Conservation (phyloP, 2,113 vertebrate genomes). For the Choloepus hoffmanni region DNA sequence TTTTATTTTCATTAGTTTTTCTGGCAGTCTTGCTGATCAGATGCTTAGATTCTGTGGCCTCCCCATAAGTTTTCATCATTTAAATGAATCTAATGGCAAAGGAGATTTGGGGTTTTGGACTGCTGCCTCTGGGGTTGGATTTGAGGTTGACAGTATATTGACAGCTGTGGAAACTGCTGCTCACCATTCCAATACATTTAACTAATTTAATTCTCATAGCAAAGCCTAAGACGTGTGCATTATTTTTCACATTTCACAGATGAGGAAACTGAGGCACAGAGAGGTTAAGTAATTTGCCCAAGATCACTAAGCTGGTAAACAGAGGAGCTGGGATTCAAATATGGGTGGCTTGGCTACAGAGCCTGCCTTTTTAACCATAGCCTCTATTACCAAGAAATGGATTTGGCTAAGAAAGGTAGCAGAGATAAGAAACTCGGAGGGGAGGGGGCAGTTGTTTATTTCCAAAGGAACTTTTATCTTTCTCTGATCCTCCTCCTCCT, state of each 20-base stretch:
- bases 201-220: not conserved
- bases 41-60: not conserved
- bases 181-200: not conserved
- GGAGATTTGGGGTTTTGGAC: not conserved
- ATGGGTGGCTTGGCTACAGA: too few relatives aligned
- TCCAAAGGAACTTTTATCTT: constrained; percentile 67
- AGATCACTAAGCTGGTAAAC: not conserved
- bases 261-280: not conserved
- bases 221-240: too few relatives aligned
- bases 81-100: not conserved
- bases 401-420: not conserved
- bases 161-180: not conserved
- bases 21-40: constrained; percentile 51
- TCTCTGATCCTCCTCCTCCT: constrained; percentile 62
- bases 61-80: not conserved
- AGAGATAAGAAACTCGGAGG: not conserved
- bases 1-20: constrained; percentile 57
- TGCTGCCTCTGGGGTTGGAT: not conserved
- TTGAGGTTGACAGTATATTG: not conserved
- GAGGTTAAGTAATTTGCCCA: not conserved
- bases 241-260: not conserved
- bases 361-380: not conserved
- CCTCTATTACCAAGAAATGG: not conserved
- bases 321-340: not conserved
- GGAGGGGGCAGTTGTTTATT: constrained; percentile 63